Evolutionary conservation across 2,888 invertebrate species (phyloP), one percentile per base, ranked within the genome.

Genomic region (Athetis lepigone): DNA sequence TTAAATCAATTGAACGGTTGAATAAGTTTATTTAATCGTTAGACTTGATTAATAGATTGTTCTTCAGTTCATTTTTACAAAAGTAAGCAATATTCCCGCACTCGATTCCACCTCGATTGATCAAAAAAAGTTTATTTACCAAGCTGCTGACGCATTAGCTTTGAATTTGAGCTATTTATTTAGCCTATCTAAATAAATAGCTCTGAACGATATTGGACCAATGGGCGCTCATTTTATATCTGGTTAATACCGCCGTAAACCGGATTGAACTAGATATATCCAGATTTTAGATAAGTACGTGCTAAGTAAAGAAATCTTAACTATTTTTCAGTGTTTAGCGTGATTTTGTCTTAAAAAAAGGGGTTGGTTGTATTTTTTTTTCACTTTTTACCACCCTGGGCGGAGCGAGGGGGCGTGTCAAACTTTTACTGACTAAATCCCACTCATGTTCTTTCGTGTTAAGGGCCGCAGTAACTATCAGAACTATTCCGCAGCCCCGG

Each of bases 101-200:
- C 23, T 23, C 21, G 6, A 59, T 19, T 58, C 25, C 13, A 45
- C 21, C 18, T 37, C 37, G 56, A 45, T 33, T 13, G 46, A 42
- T 49, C 9, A 69, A 45, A 42, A 42, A 33, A 49, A 19, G 11
- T 19, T 18, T 43, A 49, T 43, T 49, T 37, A 46, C 19, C 18
- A 40, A 40, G 36, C 25, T 39, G 46, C 42, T 74, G 25, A 73
- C 39, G 43, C 36, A 58, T 33, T 11, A n/a, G 21, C 25, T 58
- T 47, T 21, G 16, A 66, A 66, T 59, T 64, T 40, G 75, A 45
- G n/a, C n/a, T n/a, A n/a, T n/a, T n/a, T n/a, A n/a, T n/a, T n/a
- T n/a, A n/a, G n/a, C n/a, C n/a, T n/a, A n/a, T n/a, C 61, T 75
- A 57, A 74, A 65, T 61, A 58, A 59, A 70, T 39, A 49, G 49